These are phyloP conservation scores for Chinchilla lanigera DNA, from an alignment of 2,113 vertebrate species.

Conservation along the genomic window DNA sequence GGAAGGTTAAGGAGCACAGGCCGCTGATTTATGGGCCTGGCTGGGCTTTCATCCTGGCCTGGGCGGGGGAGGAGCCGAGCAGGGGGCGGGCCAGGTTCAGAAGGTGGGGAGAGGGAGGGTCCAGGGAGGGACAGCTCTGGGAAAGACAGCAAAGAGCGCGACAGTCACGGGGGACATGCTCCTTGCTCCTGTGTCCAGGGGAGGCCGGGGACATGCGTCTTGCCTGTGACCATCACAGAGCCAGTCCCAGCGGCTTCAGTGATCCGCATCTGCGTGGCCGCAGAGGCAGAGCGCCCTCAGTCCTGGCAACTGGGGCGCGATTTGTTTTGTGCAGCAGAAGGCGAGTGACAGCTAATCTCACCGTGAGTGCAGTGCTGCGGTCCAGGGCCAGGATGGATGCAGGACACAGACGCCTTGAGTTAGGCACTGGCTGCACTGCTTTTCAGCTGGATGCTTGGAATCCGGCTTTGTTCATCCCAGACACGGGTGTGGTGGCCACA, in stretches of 20 bases:
- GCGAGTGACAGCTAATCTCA: background rate
- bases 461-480: background rate
- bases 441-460: rapidly evolving
- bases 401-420: background rate
- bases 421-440: background rate
- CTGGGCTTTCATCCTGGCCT: conserved; percentile 85
- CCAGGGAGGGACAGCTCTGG: rapidly evolving
- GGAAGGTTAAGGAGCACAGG: conserved; percentile 87
- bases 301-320: rapidly evolving
- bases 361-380: rapidly evolving
- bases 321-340: background rate
- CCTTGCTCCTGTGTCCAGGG: rapidly evolving
- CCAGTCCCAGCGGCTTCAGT: background rate
- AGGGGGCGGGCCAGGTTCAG: background rate
- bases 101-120: background rate
- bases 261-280: rapidly evolving
- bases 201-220: background rate
- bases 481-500: rapidly evolving
- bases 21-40: conserved; percentile 86
- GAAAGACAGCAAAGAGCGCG: background rate
- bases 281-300: background rate
- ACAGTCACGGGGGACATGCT: rapidly evolving
- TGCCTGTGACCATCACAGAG: background rate
- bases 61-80: background rate
- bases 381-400: rapidly evolving